Percentiles rank a stretch among this genome's conserved stretches.
phyloP scores from a whole-genome alignment of 1,140 invertebrate species.

The Orchestia grillus region DNA sequence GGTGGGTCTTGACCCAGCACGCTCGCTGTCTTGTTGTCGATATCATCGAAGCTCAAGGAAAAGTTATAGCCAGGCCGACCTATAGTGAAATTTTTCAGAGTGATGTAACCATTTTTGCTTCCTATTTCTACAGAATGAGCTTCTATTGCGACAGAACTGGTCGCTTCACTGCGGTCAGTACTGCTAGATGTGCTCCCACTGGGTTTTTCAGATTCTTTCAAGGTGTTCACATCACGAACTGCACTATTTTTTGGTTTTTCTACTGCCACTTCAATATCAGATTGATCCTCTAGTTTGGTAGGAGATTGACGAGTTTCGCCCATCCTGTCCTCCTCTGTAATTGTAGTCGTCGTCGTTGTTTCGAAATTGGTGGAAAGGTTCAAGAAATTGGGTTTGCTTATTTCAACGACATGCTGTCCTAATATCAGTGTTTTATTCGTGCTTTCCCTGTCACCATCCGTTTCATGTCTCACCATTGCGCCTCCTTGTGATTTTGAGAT shows the following conservation, averaged over 20 bases:
- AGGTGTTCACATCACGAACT: neutral
- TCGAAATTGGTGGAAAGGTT: constrained; percentile 14
- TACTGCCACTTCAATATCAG: neutral
- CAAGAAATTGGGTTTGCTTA: constrained; percentile 15
- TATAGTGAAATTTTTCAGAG: constrained; percentile 23
- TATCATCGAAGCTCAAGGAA: neutral
- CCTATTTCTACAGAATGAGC: neutral
- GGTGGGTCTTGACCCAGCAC: neutral
- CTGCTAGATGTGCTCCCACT: neutral
- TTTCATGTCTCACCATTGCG: neutral
- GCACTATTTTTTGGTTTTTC: neutral
- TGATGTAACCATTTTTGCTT: neutral
- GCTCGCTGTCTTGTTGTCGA: neutral
- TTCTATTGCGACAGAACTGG: neutral
- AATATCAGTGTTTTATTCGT: neutral
- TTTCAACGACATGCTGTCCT: constrained; percentile 10
- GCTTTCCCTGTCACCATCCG: neutral
- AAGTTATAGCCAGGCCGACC: constrained; percentile 16
- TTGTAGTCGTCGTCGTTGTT: neutral
- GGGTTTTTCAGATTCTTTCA: neutral
- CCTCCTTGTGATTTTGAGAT: neutral
- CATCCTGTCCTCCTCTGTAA: neutral
- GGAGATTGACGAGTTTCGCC: neutral
- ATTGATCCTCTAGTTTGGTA: neutral
- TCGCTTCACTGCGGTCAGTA: neutral